Conservation (phyloP, 2,113 vertebrate genomes). For the Lepus timidus region DNA sequence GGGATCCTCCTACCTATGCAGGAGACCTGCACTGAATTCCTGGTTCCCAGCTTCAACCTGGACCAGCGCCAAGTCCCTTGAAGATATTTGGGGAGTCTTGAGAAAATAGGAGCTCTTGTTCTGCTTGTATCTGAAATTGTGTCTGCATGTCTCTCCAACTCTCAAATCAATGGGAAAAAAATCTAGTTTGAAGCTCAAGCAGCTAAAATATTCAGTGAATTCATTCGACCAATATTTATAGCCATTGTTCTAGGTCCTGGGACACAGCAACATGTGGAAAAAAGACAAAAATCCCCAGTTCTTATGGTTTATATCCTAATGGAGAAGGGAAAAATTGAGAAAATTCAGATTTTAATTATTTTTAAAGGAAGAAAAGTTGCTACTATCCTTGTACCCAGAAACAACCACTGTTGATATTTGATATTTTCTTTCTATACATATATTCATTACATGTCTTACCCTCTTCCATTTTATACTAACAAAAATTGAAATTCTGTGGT, state of each 20-base stretch:
- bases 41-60: no score
- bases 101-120: no score
- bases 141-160: no score
- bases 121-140: no score
- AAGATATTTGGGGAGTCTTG: no score
- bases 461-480: neutral
- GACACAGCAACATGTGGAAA: neutral
- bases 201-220: neutral
- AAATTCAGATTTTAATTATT: neutral
- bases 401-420: neutral
- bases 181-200: neutral
- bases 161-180: neutral
- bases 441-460: neutral
- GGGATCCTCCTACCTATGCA: no score
- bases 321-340: neutral
- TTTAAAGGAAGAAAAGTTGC: neutral
- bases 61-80: no score
- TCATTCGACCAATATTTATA: slow-evolving; percentile 4
- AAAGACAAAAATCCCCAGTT: neutral
- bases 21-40: no score
- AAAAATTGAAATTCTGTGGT: neutral
- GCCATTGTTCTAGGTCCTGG: neutral
- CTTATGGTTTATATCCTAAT: neutral
- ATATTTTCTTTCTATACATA: neutral
- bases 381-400: neutral